Conservation (phyloP, 2,797 vertebrate species). For the Leptodactylus fallax region DNA sequence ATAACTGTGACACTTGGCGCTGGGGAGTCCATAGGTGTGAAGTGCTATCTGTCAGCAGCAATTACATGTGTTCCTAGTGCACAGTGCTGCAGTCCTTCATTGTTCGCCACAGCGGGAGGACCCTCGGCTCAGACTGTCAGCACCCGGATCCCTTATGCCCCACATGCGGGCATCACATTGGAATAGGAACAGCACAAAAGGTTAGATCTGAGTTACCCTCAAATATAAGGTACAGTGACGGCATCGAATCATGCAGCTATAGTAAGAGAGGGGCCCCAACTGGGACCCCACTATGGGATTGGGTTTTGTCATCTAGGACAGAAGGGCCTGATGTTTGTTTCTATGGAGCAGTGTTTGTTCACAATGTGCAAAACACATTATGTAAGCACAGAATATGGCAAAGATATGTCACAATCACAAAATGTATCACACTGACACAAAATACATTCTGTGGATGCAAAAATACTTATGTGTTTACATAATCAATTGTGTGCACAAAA, state of each 20-base stretch:
- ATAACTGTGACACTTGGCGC: background rate
- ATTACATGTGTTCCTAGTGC: conserved; percentile 3
- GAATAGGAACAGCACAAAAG: background rate
- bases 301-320: too few species aligned
- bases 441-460: too few species aligned
- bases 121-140: background rate
- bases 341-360: too few species aligned
- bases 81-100: background rate
- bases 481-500: too few species aligned
- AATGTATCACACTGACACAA: too few species aligned
- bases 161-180: background rate
- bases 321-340: too few species aligned
- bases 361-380: too few species aligned
- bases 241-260: background rate
- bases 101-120: background rate
- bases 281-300: background rate
- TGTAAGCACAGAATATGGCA: too few species aligned
- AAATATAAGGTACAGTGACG: background rate
- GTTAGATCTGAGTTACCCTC: too few species aligned
- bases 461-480: too few species aligned
- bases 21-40: conserved; percentile 10
- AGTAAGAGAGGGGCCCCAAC: background rate
- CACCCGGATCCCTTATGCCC: background rate
- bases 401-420: too few species aligned
- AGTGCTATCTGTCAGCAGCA: conserved; percentile 17